A percentile compares a stretch with the other conserved stretches of the same genome.
phyloP scores from a whole-genome alignment of 35 echinoderm and acorn worm species.

The Eucidaris tribuloides region DNA sequence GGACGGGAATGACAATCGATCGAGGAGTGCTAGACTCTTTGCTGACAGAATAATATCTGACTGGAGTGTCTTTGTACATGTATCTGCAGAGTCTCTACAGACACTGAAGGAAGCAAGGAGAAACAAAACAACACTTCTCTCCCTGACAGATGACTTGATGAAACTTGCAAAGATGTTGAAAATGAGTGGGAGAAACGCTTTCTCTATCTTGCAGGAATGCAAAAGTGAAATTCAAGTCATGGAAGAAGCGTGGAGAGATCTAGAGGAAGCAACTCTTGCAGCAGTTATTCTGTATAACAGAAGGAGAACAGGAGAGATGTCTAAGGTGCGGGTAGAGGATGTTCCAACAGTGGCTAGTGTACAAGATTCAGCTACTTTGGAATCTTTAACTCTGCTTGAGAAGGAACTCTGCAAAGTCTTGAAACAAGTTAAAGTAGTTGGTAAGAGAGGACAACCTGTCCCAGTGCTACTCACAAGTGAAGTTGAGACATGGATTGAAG shows the following conservation, averaged over 20 bases:
- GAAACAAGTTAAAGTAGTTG: too few relatives aligned
- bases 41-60: background rate
- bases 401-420: background rate
- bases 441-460: too few relatives aligned
- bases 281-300: slow-evolving; percentile 21
- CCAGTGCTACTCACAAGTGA: background rate
- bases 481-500: background rate
- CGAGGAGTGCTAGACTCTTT: slow-evolving; percentile 8
- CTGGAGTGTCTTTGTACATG: background rate
- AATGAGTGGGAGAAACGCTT: too few relatives aligned
- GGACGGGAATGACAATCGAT: background rate
- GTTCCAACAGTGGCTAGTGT: background rate
- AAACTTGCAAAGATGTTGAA: too few relatives aligned
- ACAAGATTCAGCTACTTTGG: background rate
- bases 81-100: background rate
- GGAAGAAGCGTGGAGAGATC: too few relatives aligned
- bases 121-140: background rate
- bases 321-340: background rate
- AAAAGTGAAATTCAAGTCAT: too few relatives aligned
- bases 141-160: background rate
- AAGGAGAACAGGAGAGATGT: slow-evolving; percentile 6
- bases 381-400: background rate
- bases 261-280: too few relatives aligned
- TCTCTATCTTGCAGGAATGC: too few relatives aligned
- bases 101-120: background rate